Percentiles rank a stretch among this genome's conserved stretches.
Evolutionary conservation across 2,888 invertebrate species (phyloP).

Genomic region (Pandemis corylana): DNA sequence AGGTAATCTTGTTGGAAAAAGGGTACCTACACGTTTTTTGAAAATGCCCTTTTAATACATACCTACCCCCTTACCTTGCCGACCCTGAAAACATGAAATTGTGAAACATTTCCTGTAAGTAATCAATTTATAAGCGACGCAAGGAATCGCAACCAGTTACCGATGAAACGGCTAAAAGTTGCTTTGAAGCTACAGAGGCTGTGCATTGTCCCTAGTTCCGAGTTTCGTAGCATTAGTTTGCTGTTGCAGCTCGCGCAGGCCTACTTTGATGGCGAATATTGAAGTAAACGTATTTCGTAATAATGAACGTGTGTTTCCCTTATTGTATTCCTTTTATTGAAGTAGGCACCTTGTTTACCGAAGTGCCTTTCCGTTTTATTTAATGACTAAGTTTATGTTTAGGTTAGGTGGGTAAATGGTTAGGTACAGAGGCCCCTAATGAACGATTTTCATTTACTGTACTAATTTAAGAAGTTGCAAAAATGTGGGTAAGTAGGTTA

Average conservation of each 20-base stretch:
- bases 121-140: background rate
- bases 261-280: slow-evolving; percentile 7
- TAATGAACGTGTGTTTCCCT: background rate
- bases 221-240: slow-evolving; percentile 30
- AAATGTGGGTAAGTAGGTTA: too few relatives aligned
- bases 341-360: background rate
- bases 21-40: too few relatives aligned
- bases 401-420: too few relatives aligned
- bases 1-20: too few relatives aligned
- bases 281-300: slow-evolving; percentile 1
- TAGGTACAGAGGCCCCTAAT: too few relatives aligned
- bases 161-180: slow-evolving; percentile 22
- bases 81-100: too few relatives aligned
- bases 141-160: slow-evolving; percentile 10
- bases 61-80: too few relatives aligned
- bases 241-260: slow-evolving; percentile 7
- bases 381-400: background rate
- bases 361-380: background rate
- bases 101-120: too few relatives aligned
- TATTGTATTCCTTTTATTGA: background rate
- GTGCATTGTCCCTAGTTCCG: slow-evolving; percentile 35
- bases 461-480: too few relatives aligned
- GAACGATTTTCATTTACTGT: too few relatives aligned
- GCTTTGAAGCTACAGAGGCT: slow-evolving; percentile 23
- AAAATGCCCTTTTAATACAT: too few relatives aligned